Conservation (phyloP, 2,888 invertebrate genomes). For the Macroteleia sp. region DNA sequence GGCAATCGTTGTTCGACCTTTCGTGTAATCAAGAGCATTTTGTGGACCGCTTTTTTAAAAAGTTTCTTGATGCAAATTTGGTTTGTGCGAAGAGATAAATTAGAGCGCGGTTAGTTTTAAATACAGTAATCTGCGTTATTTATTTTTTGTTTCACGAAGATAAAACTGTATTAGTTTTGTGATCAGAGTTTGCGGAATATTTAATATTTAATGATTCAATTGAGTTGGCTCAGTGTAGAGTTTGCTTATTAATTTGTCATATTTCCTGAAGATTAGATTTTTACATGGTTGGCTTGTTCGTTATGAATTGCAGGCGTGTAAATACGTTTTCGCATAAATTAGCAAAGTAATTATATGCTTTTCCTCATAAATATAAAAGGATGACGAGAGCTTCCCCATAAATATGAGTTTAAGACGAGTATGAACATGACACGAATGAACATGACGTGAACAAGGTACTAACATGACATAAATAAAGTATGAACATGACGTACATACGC, state of each 20-base stretch:
- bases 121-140: no score
- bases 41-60: no score
- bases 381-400: constrained; percentile 29
- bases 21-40: background rate
- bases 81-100: no score
- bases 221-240: no score
- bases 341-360: constrained; percentile 22
- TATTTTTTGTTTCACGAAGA: no score
- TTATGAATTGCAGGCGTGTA: constrained; percentile 7
- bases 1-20: background rate
- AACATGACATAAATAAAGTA: constrained; percentile 55
- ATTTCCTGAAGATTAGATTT: constrained; percentile 20
- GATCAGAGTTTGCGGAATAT: no score
- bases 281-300: background rate
- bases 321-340: constrained; percentile 24
- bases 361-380: constrained; percentile 20
- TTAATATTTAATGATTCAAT: no score
- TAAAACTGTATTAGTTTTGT: no score
- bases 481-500: constrained; percentile 46
- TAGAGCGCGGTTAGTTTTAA: no score
- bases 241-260: constrained; percentile 34
- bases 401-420: constrained; percentile 45
- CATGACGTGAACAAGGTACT: constrained; percentile 47
- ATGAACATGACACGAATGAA: constrained; percentile 53
- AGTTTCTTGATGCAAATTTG: no score